Evolutionary conservation across 2,888 invertebrate genomes (phyloP), one percentile per base, ranked within the genome.

Genomic region (Drosophila borborema): DNA sequence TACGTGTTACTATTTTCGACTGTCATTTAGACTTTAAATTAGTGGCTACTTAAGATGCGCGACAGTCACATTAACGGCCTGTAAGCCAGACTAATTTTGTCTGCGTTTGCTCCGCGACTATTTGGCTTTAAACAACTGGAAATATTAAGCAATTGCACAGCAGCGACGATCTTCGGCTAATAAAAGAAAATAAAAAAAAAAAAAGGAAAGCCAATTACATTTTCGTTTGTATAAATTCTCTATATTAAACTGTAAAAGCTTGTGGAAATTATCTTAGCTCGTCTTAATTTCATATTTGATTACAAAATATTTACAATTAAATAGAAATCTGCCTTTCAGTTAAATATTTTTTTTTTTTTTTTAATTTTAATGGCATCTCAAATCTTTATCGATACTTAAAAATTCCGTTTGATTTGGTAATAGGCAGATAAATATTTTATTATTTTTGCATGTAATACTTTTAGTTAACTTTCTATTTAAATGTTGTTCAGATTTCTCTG

Each of bases 11-110:
- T 74, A 64, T 72, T 49, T 53, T 38, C 71, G 62, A 51, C 43
- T 69, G 48, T 58, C 70, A 72, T 67, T 77, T 72, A 74, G 83
- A 80, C 77, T 87, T 74, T 53, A 85, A 89, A 80, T 89, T 88
- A 87, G 86, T 77, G 80, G 77, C 88, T 66, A 79, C 72, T 87
- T 81, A 79, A 77, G 69, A 53, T 60, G 49, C 81, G 67, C 66
- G 69, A 71, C 80, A 79, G 61, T 49, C 74, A 43, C 65, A 55
- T 77, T 80, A 69, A 64, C 60, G 61, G 65, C 36, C 64, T 51
- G 54, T 55, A 28, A 56, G 41, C 67, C 40, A 69, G 48, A 69
- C 67, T n/a, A 55, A 54, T 80, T 61, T 76, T 9, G 41, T 49
- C 41, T 56, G 7, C 54, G 23, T 72, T 31, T 62, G 36, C 20